Percentiles rank a stretch among this genome's conserved stretches.
These are phyloP conservation scores for Leptura quadrifasciata DNA, from an alignment of 2,888 invertebrate species.

Conservation along the genomic window DNA sequence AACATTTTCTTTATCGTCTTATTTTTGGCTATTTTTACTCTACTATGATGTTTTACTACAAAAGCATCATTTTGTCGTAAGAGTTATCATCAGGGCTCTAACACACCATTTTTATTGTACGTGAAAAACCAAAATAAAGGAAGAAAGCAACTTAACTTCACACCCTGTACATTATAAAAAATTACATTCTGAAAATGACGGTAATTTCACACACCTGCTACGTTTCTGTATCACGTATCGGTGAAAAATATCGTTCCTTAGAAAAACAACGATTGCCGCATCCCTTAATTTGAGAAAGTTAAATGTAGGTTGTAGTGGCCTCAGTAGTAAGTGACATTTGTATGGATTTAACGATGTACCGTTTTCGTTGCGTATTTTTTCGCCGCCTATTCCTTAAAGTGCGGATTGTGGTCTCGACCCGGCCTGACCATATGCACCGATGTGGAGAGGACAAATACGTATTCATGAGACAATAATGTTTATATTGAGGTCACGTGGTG, in stretches of 20 bases:
- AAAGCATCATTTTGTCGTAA: too few relatives aligned
- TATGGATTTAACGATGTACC: slow-evolving; percentile 34
- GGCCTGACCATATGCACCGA: slow-evolving; percentile 56
- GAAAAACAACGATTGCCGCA: slow-evolving; percentile 5
- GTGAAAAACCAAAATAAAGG: too few relatives aligned
- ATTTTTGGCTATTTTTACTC: too few relatives aligned
- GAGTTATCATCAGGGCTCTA: too few relatives aligned
- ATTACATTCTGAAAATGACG: too few relatives aligned
- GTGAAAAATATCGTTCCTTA: not conserved
- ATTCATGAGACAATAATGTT: slow-evolving; percentile 69
- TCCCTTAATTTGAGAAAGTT: not conserved
- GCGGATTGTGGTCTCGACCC: slow-evolving; percentile 48
- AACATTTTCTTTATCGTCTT: too few relatives aligned
- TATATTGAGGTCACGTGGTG: slow-evolving; percentile 70
- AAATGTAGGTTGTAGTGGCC: slow-evolving; percentile 22
- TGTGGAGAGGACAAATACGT: slow-evolving; percentile 64
- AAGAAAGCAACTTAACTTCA: too few relatives aligned
- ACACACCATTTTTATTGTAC: too few relatives aligned
- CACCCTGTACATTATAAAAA: too few relatives aligned
- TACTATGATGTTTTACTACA: too few relatives aligned
- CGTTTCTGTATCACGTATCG: not conserved
- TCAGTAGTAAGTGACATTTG: slow-evolving; percentile 29
- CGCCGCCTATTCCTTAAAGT: slow-evolving; percentile 32
- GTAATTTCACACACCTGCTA: not conserved
- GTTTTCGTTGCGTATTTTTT: slow-evolving; percentile 31